Base-by-base conservation (phyloP, 2,113 vertebrate species). In the Aphyosemion australe region DNA sequence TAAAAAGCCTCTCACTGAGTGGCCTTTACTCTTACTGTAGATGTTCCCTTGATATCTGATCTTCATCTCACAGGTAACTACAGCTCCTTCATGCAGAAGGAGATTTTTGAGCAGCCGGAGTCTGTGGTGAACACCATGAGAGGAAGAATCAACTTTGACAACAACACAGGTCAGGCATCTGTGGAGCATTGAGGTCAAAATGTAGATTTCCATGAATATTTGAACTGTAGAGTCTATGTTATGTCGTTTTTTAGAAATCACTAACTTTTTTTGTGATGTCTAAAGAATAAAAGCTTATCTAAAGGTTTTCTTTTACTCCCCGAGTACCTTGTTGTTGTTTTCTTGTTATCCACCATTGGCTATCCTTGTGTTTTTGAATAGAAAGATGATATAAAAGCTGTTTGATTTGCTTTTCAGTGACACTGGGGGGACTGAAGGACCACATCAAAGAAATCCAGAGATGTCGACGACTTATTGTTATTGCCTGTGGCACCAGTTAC, bases 61-160 rank as follows among this genome's bases (percentile, higher is more conserved):
- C 68, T 73, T 79, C 59, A 15, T 69, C 52, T 72, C 52, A 0
- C 78, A 99, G 97, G 97, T 37, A 99, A 99, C 90, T 99, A 94
- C 92, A 98, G 96, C 79, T 96, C 97, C 1, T 99, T 98, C 86
- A 99, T 99, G 97, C 97, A 99, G 91, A 99, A 99, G 83, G 97
- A 99, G 65, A 99, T 99, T 76, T 99, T 99, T 85, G 97, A 99
- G 67, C 97, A 99, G 86, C 97, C 97, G 0, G 97, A 99, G 76
- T 99, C 97, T 15, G 97, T 99, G 1, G 95, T 99, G 64, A 99
- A 99, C 76, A 99, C 97, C 1, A 99, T 99, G 97, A 95, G 97
- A 91, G 97, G 97, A 82, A 94, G 97, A 88, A 90, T 99, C 80
- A 99, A 99, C 91, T 99, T 98, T 19, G 95, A 99, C 51, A 92